Conservation (phyloP, 2,888 invertebrate species). For the Orthosia gracilis region DNA sequence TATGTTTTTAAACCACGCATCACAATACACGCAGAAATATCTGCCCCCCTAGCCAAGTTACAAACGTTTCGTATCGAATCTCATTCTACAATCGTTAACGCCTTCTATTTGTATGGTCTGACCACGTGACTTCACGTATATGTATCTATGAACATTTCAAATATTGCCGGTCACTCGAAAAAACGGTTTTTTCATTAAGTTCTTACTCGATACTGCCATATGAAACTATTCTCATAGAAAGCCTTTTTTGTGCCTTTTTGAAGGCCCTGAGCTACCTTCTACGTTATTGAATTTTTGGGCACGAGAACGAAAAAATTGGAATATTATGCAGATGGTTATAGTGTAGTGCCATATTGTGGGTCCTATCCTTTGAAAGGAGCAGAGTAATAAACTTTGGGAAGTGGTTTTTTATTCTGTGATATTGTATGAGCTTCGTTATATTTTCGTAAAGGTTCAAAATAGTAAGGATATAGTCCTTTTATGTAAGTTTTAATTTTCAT, state of each 20-base stretch:
- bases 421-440: background rate
- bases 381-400: slow-evolving; percentile 30
- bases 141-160: background rate
- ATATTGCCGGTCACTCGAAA: background rate
- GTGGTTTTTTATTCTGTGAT: slow-evolving; percentile 32
- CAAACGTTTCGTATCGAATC: no score
- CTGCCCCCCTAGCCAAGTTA: no score
- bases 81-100: no score
- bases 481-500: no score
- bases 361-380: slow-evolving; percentile 32
- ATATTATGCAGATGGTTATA: slow-evolving; percentile 54
- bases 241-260: slow-evolving; percentile 26
- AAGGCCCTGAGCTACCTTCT: slow-evolving; percentile 10
- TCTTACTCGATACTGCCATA: background rate
- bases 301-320: slow-evolving; percentile 21
- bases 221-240: background rate
- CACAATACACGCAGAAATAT: no score
- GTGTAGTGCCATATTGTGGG: slow-evolving; percentile 41
- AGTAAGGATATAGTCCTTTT: background rate
- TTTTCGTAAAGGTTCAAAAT: background rate
- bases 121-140: no score
- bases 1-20: no score
- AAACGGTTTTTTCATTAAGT: background rate
- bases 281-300: slow-evolving; percentile 58
- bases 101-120: no score